Evolutionary conservation across 2,113 vertebrate species (phyloP), one percentile per base, ranked within the genome.

Genomic region (Ammospiza nelsoni): DNA sequence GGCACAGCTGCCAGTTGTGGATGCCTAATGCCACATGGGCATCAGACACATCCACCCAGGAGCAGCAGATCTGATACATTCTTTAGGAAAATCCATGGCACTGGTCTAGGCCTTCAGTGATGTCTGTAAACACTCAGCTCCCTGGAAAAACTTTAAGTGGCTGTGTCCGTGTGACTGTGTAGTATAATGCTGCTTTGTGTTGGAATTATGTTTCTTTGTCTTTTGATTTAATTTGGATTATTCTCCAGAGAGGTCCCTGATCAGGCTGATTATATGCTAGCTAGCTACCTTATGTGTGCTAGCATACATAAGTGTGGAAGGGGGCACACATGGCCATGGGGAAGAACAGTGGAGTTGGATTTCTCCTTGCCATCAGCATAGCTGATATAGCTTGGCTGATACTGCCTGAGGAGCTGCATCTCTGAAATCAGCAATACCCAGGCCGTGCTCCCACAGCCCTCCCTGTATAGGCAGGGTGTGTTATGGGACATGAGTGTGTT

Each of bases 281-380:
- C 39, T 95, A 39, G 37, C 37, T 39, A 39, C 37, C 37, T 39
- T 39, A 39, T 39, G 37, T 39, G 37, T 39, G 37, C 37, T 39
- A 39, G 37, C 37, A 39, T 39, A 39, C 37, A 39, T 68, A 58
- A 61, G 17, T 13, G 22, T 41, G 52, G 29, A 41, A 75, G 25
- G 6, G 51, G 17, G 11, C 48, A 55, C 19, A 39, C 1, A 0
- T 57, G 18, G 12, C 41, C 3, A 0, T 52, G 39, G 25, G 41
- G 31, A 35, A 31, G 63, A 79, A 25, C 35, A 62, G 4, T 39
- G 54, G 24, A 93, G 31, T 13, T 31, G 73, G 41, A 76, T 55
- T 79, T 87, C 35, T 78, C 28, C 35, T 73, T 41, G 13, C 31
- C 31, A 29, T 73, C 74, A 52, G 6, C 1, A 0, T 27, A 37